These are phyloP conservation scores for Threskiornis aethiopicus DNA, from an alignment of 2,797 vertebrate species.

Conservation along the genomic window DNA sequence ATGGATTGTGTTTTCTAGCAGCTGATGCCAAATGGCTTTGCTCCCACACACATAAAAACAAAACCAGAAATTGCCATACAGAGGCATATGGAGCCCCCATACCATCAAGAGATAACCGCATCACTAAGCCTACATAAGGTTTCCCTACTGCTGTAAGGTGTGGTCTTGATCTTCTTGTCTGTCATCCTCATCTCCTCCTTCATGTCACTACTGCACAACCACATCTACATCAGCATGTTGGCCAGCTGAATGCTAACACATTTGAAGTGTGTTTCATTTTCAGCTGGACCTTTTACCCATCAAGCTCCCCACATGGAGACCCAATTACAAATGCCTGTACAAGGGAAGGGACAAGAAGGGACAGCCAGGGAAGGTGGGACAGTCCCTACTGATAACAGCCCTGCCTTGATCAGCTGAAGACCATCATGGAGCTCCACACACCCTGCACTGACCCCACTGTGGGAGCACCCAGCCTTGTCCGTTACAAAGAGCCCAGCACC, in stretches of 20 bases:
- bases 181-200: not conserved
- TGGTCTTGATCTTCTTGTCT: not conserved
- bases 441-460: not conserved
- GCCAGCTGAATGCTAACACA: not conserved
- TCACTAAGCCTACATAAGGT: not conserved
- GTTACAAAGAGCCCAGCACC: not conserved
- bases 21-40: not conserved
- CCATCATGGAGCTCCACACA: not conserved
- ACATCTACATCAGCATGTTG: not conserved
- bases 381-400: not conserved
- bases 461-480: not conserved
- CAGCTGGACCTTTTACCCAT: not conserved
- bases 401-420: not conserved
- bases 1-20: not conserved
- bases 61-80: not conserved
- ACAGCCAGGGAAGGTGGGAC: not conserved
- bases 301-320: not conserved
- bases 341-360: not conserved
- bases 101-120: fast-evolving
- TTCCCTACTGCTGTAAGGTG: not conserved
- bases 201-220: not conserved
- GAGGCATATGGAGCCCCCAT: not conserved
- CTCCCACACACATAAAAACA: not conserved
- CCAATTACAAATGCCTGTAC: not conserved
- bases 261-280: not conserved